Evolutionary conservation across 2,888 invertebrate species (phyloP).

Genomic region (Phragmatobia fuliginosa): DNA sequence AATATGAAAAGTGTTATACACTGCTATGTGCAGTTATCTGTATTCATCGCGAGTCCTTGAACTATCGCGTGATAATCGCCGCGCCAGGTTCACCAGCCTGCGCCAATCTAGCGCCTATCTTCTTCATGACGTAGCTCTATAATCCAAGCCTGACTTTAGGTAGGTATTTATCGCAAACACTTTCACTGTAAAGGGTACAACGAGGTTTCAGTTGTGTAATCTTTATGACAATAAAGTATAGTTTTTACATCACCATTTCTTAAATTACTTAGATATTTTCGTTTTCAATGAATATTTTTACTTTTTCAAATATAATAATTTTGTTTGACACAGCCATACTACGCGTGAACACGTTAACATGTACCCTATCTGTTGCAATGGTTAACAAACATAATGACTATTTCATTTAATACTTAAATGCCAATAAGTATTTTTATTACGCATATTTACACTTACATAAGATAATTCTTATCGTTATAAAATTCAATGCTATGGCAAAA

Average conservation of each 20-base stretch:
- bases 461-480: too few relatives aligned
- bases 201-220: neutral
- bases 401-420: too few relatives aligned
- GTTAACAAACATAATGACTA: neutral
- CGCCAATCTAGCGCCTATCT: constrained; percentile 51
- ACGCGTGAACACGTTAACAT: neutral
- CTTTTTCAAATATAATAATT: too few relatives aligned
- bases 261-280: neutral
- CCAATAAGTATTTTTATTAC: too few relatives aligned
- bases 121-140: constrained; percentile 44
- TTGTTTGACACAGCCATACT: neutral
- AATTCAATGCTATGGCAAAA: too few relatives aligned
- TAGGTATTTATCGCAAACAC: constrained; percentile 37
- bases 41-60: constrained; percentile 68
- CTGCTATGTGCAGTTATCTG: constrained; percentile 37
- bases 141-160: constrained; percentile 25
- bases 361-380: neutral
- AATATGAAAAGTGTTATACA: constrained; percentile 50
- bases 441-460: too few relatives aligned
- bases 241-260: neutral
- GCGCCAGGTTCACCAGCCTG: constrained; percentile 49
- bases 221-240: neutral
- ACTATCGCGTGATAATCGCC: constrained; percentile 76
- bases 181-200: constrained; percentile 41
- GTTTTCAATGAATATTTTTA: too few relatives aligned